Conservation (phyloP, 2,888 invertebrate genomes). For the Cylloceria caligata region DNA sequence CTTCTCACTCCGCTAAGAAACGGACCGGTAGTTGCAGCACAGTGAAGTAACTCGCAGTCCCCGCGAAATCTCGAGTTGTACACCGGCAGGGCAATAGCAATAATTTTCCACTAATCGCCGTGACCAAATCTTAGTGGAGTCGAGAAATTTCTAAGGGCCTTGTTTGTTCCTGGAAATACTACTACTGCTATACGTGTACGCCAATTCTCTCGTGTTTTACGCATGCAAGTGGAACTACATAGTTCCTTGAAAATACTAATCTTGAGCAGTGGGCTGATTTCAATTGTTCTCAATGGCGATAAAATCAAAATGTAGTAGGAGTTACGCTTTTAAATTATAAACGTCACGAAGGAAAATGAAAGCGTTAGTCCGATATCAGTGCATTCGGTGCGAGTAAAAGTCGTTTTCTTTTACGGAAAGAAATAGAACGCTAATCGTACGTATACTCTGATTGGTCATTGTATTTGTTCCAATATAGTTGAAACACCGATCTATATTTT, state of each 20-base stretch:
- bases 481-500: neutral
- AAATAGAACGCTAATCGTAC: neutral
- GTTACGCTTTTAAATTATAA: neutral
- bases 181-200: slow-evolving; percentile 48
- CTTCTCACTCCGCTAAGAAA: slow-evolving; percentile 66
- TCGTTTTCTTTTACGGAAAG: neutral
- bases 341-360: neutral
- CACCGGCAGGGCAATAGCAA: slow-evolving; percentile 72
- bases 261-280: slow-evolving; percentile 46
- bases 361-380: neutral
- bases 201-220: slow-evolving; percentile 62
- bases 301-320: neutral
- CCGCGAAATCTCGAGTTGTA: slow-evolving; percentile 54
- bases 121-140: slow-evolving; percentile 69
- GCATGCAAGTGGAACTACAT: slow-evolving; percentile 43
- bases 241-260: slow-evolving; percentile 41
- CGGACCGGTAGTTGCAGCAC: slow-evolving; percentile 54
- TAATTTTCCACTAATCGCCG: slow-evolving; percentile 80
- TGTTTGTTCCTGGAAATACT: slow-evolving; percentile 50
- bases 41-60: slow-evolving; percentile 52
- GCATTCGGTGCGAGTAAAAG: neutral
- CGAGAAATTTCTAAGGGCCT: slow-evolving; percentile 67
- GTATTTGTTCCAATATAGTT: neutral
- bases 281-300: slow-evolving; percentile 40
- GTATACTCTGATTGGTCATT: neutral